These are phyloP conservation scores for Paraescarpia echinospica DNA, from an alignment of 1,140 invertebrate genomes.

Conservation along the genomic window DNA sequence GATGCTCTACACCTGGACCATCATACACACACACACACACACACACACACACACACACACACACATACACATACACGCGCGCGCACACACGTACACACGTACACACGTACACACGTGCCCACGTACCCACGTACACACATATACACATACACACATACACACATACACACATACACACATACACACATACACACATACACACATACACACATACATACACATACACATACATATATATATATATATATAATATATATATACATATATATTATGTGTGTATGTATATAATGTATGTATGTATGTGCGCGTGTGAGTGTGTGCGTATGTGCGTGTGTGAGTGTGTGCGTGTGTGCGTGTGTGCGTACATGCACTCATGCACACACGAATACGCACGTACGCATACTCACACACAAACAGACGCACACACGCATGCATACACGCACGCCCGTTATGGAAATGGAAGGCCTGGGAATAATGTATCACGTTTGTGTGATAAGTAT, in stretches of 20 bases:
- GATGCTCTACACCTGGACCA: too few relatives aligned
- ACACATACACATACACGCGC: background rate
- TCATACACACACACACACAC: background rate
- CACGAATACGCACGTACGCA: too few relatives aligned
- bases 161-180: slow-evolving; percentile 26
- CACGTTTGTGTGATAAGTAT: too few relatives aligned
- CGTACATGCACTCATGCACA: too few relatives aligned
- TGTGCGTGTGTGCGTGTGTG: too few relatives aligned
- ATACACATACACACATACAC: slow-evolving; percentile 23
- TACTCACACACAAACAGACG: too few relatives aligned
- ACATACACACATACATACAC: slow-evolving; percentile 28
- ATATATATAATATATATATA: background rate
- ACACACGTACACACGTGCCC: background rate
- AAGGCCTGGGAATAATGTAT: too few relatives aligned
- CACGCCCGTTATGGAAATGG: too few relatives aligned
- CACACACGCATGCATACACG: too few relatives aligned
- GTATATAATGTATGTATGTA: background rate
- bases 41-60: slow-evolving; percentile 3
- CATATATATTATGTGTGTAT: background rate
- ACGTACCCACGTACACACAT: slow-evolving; percentile 1
- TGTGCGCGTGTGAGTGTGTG: background rate
- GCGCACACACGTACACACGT: background rate
- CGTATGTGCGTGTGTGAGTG: background rate
- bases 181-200: slow-evolving; percentile 28
- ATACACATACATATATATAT: slow-evolving; percentile 26